These are phyloP conservation scores for Anguilla obscura DNA, from an alignment of 2,797 vertebrate species.

Conservation along the genomic window DNA sequence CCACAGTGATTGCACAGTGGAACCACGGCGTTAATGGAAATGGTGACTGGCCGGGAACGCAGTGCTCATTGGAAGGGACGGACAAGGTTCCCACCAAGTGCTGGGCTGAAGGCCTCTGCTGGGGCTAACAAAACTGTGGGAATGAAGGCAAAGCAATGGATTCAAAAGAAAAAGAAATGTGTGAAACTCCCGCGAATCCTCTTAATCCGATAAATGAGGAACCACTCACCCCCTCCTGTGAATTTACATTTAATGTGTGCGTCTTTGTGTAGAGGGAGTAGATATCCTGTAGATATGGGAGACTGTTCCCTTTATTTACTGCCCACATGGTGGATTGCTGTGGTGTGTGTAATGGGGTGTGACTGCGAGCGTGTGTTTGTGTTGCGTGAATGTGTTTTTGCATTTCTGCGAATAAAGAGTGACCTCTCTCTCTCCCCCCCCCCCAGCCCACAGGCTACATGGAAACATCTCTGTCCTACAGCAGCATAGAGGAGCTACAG, in stretches of 20 bases:
- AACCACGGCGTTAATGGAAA: background rate
- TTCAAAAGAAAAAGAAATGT: background rate
- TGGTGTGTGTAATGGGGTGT: slow-evolving; percentile 16
- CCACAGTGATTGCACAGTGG: background rate
- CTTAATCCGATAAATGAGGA: background rate
- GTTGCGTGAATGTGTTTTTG: slow-evolving; percentile 48
- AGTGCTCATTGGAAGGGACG: background rate
- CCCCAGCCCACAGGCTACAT: slow-evolving; percentile 96
- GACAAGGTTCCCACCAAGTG: background rate
- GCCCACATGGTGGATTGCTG: background rate
- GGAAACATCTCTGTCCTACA: slow-evolving; percentile 95
- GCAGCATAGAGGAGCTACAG: slow-evolving; percentile 96
- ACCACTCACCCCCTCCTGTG: background rate
- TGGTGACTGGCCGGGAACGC: background rate
- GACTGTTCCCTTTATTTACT: background rate
- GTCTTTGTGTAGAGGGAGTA: background rate
- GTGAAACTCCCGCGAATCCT: background rate
- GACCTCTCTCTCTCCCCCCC: slow-evolving; percentile 37
- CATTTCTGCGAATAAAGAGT: slow-evolving; percentile 51
- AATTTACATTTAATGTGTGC: background rate
- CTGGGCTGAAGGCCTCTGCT: too few relatives aligned
- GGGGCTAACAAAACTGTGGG: background rate
- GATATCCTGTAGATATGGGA: background rate
- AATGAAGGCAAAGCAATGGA: background rate
- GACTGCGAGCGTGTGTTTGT: slow-evolving; percentile 23